Conservation (phyloP, 2,113 vertebrate species). For the Tiliqua scincoides region DNA sequence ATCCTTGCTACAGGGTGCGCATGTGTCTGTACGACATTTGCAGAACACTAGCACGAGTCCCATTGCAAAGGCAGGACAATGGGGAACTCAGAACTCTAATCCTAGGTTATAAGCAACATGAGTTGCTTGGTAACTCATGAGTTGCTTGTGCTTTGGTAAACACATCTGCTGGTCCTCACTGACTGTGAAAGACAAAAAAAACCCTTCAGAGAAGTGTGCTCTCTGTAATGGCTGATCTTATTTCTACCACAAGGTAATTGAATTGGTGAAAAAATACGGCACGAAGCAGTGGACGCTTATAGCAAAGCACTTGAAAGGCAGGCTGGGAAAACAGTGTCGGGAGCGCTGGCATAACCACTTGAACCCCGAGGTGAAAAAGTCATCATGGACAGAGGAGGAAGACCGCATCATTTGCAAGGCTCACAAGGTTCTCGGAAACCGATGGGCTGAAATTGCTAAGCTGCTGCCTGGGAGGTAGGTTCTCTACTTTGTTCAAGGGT, state of each 20-base stretch:
- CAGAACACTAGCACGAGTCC: too few relatives aligned
- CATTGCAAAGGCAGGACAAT: background rate
- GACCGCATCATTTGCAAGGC: slow-evolving; percentile 96
- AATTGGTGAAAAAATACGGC: slow-evolving; percentile 93
- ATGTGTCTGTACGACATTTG: background rate
- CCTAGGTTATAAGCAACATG: background rate
- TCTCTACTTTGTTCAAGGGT: background rate
- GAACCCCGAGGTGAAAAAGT: slow-evolving; percentile 97
- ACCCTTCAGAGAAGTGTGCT: background rate
- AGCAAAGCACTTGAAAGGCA: slow-evolving; percentile 94
- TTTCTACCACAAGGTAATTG: slow-evolving; percentile 86
- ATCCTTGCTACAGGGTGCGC: too few relatives aligned
- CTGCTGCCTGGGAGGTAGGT: slow-evolving; percentile 92
- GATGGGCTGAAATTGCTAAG: slow-evolving; percentile 98
- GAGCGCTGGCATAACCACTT: slow-evolving; percentile 99
- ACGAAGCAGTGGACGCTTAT: slow-evolving; percentile 97
- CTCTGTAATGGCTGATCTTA: background rate
- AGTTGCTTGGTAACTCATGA: too few relatives aligned
- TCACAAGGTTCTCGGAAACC: slow-evolving; percentile 94
- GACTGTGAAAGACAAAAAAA: background rate
- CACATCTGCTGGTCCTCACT: background rate
- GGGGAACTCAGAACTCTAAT: background rate
- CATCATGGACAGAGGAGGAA: slow-evolving; percentile 95
- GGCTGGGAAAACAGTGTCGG: slow-evolving; percentile 95
- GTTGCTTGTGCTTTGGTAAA: background rate